Percentiles rank a stretch among this genome's conserved stretches.
Evolutionary conservation across 2,113 vertebrate genomes (phyloP).

Genomic region (Hipposideros armiger): DNA sequence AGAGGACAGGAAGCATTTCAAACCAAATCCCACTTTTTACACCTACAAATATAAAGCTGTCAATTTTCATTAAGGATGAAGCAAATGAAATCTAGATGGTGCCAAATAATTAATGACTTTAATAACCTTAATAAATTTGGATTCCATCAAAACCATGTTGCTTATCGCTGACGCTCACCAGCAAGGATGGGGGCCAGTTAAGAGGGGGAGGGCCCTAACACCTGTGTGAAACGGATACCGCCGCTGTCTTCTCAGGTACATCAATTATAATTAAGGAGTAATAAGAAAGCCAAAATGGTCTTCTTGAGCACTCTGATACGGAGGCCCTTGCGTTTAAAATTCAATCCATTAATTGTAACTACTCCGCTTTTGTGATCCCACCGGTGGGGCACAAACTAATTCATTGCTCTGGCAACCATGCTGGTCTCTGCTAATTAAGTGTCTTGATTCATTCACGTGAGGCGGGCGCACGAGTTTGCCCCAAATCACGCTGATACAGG

Average conservation of each 20-base stretch:
- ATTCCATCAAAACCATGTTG: constrained; percentile 86
- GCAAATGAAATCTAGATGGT: constrained; percentile 77
- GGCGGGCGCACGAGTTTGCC: constrained; percentile 48
- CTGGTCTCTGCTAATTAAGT: constrained; percentile 82
- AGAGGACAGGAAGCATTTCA: constrained; percentile 64
- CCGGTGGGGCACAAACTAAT: constrained; percentile 80
- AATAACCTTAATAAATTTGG: constrained; percentile 87
- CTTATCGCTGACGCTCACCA: constrained; percentile 57
- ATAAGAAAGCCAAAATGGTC: constrained; percentile 84
- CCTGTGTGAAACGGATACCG: constrained; percentile 65
- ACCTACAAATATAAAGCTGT: constrained; percentile 84
- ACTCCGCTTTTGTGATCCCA: constrained; percentile 79
- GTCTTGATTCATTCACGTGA: constrained; percentile 82
- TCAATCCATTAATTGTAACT: constrained; percentile 87
- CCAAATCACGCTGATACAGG: constrained; percentile 78
- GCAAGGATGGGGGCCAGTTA: constrained; percentile 57
- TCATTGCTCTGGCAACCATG: constrained; percentile 79
- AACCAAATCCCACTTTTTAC: constrained; percentile 72
- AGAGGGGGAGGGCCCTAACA: constrained; percentile 34
- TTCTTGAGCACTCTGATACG: constrained; percentile 76
- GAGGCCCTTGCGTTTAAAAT: constrained; percentile 81
- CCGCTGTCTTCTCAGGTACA: constrained; percentile 84
- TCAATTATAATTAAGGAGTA: constrained; percentile 87
- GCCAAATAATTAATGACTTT: constrained; percentile 88
- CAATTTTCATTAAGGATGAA: constrained; percentile 80